These are phyloP conservation scores for Zaprionus gabonicus DNA, from an alignment of 1,140 invertebrate genomes.

Conservation along the genomic window DNA sequence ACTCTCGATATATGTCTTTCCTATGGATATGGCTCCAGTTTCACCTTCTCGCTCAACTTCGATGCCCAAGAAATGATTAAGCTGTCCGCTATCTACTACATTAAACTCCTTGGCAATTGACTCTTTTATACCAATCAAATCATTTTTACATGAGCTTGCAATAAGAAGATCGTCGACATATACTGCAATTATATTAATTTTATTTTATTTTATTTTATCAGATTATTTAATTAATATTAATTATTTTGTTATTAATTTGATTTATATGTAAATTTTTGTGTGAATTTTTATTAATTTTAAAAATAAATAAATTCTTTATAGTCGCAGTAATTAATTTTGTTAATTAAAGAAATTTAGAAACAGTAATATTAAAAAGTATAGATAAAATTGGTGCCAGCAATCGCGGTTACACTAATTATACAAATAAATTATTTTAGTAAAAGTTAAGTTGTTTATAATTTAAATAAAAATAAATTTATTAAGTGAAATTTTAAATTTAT, in stretches of 20 bases:
- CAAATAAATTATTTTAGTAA: conserved; percentile 60
- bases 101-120: too few species aligned
- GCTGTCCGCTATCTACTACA: too few species aligned
- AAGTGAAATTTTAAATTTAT: conserved; percentile 71
- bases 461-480: conserved; percentile 64
- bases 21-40: too few species aligned
- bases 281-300: conserved; percentile 53
- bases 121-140: too few species aligned
- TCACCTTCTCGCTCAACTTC: too few species aligned
- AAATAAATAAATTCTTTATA: conserved; percentile 41
- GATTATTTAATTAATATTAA: too few species aligned
- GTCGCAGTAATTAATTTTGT: conserved; percentile 74
- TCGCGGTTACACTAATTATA: conserved; percentile 67
- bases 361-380: conserved; percentile 73
- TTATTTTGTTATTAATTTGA: conserved; percentile 57
- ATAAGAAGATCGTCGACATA: too few species aligned
- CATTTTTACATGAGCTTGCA: too few species aligned
- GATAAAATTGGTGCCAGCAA: conserved; percentile 73
- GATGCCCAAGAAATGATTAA: too few species aligned
- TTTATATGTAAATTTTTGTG: conserved; percentile 76
- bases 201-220: too few species aligned
- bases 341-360: conserved; percentile 84
- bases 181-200: too few species aligned
- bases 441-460: conserved; percentile 50
- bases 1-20: too few species aligned